A percentile compares a stretch with the other conserved stretches of the same genome.
These are phyloP conservation scores for Ichneumoninae sp. DNA, from an alignment of 2,888 invertebrate genomes.

Conservation along the genomic window DNA sequence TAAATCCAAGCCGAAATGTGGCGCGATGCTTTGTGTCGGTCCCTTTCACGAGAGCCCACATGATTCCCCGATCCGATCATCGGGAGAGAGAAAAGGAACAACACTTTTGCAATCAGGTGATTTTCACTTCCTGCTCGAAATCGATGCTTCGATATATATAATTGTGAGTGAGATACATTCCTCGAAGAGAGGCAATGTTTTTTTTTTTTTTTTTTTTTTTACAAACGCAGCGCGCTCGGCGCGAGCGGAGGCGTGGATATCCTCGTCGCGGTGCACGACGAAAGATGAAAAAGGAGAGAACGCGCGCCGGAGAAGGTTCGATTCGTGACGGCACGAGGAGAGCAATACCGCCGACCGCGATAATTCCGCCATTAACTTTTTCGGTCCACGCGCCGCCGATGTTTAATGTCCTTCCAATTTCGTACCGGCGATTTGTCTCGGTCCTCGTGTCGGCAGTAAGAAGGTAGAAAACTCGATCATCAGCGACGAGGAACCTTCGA, in stretches of 20 bases:
- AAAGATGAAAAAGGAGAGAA: conserved; percentile 41
- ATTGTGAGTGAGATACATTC: conserved; percentile 41
- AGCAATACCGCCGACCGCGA: conserved; percentile 71
- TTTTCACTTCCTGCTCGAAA: conserved; percentile 43
- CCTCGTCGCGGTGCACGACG: background rate
- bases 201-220: background rate
- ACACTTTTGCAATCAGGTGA: conserved; percentile 27
- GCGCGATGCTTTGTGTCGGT: conserved; percentile 22
- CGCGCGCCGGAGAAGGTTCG: conserved; percentile 62
- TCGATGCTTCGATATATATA: conserved; percentile 23
- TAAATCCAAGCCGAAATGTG: conserved; percentile 17
- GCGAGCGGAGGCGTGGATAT: conserved; percentile 47
- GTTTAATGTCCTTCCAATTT: conserved; percentile 69
- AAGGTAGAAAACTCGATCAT: conserved; percentile 50
- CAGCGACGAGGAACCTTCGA: conserved; percentile 7
- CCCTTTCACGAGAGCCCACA: conserved; percentile 10
- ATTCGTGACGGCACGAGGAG: conserved; percentile 63
- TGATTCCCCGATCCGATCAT: background rate
- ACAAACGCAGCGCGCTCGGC: conserved; percentile 22
- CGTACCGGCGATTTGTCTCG: conserved; percentile 65
- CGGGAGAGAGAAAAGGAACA: conserved; percentile 20
- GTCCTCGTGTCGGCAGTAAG: conserved; percentile 56
- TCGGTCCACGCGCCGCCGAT: conserved; percentile 63
- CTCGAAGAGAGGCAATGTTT: background rate
- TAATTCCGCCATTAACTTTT: conserved; percentile 73